Conservation (phyloP, 2,888 invertebrate genomes). For the Choreutis nemorana region DNA sequence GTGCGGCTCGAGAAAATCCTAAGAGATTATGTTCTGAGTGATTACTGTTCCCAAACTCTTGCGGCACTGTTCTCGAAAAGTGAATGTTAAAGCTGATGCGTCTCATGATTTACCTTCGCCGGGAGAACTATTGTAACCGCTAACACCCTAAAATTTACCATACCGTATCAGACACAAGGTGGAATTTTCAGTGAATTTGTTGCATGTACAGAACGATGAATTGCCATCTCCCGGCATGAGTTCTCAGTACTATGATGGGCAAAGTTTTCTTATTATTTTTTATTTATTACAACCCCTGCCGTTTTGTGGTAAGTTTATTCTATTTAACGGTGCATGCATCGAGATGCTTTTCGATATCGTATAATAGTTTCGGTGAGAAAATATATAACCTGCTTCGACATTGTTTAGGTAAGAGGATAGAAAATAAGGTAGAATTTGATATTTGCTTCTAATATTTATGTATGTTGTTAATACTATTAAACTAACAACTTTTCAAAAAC, state of each 20-base stretch:
- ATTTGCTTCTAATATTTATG: too few species aligned
- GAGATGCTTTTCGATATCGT: too few species aligned
- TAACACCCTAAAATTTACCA: constrained; percentile 13
- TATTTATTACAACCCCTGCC: constrained; percentile 55
- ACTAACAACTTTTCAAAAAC: too few species aligned
- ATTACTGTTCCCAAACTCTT: constrained; percentile 56
- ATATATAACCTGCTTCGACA: too few species aligned
- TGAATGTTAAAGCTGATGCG: constrained; percentile 44
- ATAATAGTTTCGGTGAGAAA: too few species aligned
- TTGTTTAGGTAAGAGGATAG: too few species aligned
- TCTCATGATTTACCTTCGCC: constrained; percentile 39
- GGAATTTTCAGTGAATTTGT: constrained; percentile 1
- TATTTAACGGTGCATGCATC: constrained; percentile 25
- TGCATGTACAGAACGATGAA: constrained; percentile 26
- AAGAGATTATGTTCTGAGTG: constrained; percentile 62
- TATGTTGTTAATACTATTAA: too few species aligned
- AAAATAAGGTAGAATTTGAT: too few species aligned
- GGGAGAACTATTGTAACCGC: constrained; percentile 16
- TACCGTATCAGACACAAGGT: not conserved
- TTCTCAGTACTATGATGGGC: constrained; percentile 42
- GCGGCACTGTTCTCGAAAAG: constrained; percentile 34
- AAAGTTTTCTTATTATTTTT: constrained; percentile 64
- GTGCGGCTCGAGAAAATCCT: constrained; percentile 40
- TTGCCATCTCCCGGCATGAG: constrained; percentile 36
- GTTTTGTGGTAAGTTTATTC: constrained; percentile 24